Evolutionary conservation across 2,797 vertebrate genomes (phyloP), one percentile per base, ranked within the genome.

Genomic region (Myripristis murdjan): DNA sequence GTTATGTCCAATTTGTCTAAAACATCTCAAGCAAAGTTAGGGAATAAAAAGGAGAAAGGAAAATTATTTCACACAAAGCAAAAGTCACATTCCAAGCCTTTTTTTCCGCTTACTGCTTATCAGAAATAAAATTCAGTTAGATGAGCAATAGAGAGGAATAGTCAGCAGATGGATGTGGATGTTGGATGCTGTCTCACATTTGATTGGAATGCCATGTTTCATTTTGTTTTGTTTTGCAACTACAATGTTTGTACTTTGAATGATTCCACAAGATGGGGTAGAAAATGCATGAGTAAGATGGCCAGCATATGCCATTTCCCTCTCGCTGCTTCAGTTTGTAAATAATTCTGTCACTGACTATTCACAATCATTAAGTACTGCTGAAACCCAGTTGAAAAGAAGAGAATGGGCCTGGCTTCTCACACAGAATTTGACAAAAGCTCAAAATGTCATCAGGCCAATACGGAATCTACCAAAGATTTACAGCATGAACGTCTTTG

Each of bases 261-360:
- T 74, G 5, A 49, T 69, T 68, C 44, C 70, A 60, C 57, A 4
- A 24, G 15, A 23, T 63, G 51, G 53, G 51, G 80, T 71, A 70
- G 35, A 79, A 70, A 85, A 69, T 84, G 90, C 88, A 91, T 78
- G 87, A 83, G 58, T 51, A 14, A 59, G 46, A 81, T 80, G 75
- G 80, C 79, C 28, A 74, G 48, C 73, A 70, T 71, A 39, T 2
- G 26, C 60, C 61, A 1, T 48, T 65, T 68, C 26, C 46, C 63
- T 77, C 55, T 43, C 56, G 4, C 77, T 28, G 53, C 67, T 70
- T 73, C 14, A 58, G 33, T 79, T 58, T 62, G 57, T 43, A 43
- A 22, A 56, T 31, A 2, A 28, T 76, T 56, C 64, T 78, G 12
- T 48, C 6, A 9, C 23, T 53, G 35, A 60, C 6, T n/a, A 10